A percentile compares a stretch with the other conserved stretches of the same genome.
phyloP scores from a whole-genome alignment of 2,888 invertebrate genomes.

The Dryadula phaetusa region DNA sequence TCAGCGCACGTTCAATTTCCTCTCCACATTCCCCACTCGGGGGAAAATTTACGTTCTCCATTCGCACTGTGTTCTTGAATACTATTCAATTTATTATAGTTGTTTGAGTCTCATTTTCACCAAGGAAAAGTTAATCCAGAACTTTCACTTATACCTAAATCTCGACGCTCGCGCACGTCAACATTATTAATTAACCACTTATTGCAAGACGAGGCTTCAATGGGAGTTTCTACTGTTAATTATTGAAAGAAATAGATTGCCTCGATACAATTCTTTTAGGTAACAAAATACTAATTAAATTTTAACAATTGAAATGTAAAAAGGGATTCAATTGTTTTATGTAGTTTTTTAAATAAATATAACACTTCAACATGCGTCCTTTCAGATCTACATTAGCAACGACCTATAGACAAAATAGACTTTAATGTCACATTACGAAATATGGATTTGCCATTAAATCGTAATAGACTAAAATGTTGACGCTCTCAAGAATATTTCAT shows the following conservation, averaged over 20 bases:
- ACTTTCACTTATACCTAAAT: conserved; percentile 72
- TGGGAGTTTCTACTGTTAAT: conserved; percentile 44
- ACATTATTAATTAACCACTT: conserved; percentile 68
- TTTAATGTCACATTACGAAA: conserved; percentile 48
- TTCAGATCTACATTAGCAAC: conserved; percentile 52
- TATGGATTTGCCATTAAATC: conserved; percentile 63
- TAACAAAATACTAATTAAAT: conserved; percentile 8
- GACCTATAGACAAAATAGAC: conserved; percentile 59
- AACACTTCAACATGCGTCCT: conserved; percentile 64
- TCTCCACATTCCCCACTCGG: conserved; percentile 74
- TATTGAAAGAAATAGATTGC: not conserved
- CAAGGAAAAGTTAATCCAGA: conserved; percentile 50
- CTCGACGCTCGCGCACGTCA: conserved; percentile 69
- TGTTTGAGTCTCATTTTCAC: conserved; percentile 61
- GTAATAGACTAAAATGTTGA: conserved; percentile 18
- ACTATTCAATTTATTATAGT: conserved; percentile 54
- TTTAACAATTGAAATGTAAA: conserved; percentile 20
- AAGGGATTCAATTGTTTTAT: conserved; percentile 35
- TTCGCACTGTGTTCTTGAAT: conserved; percentile 45
- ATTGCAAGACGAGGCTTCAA: conserved; percentile 60
- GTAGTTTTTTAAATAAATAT: conserved; percentile 29
- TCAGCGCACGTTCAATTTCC: conserved; percentile 77
- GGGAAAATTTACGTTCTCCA: conserved; percentile 75
- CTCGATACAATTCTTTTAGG: conserved; percentile 5
- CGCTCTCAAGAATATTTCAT: not conserved